phyloP scores from a whole-genome alignment of 1,140 invertebrate genomes.

The Orchestia grillus region DNA sequence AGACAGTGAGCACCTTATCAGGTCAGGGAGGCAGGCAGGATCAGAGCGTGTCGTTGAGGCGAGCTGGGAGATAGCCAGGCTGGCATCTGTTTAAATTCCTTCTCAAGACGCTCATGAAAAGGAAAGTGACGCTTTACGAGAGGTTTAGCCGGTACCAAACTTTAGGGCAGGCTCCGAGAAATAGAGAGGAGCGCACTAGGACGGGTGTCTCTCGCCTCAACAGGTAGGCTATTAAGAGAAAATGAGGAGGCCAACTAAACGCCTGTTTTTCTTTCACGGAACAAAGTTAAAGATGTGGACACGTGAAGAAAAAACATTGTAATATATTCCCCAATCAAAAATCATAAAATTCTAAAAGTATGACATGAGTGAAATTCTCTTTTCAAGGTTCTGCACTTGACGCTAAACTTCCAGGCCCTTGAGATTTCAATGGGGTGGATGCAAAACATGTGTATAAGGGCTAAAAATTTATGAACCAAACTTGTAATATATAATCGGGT shows the following conservation, averaged over 20 bases:
- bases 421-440: too few species aligned
- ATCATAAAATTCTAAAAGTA: too few species aligned
- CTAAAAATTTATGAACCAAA: too few species aligned
- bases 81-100: constrained; percentile 31
- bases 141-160: not conserved
- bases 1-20: not conserved
- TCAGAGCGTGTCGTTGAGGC: not conserved
- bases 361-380: not conserved
- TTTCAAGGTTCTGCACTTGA: not conserved
- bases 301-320: not conserved
- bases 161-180: not conserved
- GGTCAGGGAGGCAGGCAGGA: not conserved
- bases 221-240: not conserved
- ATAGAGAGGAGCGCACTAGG: not conserved
- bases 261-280: not conserved
- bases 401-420: too few species aligned
- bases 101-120: constrained; percentile 35
- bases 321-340: not conserved
- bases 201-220: not conserved
- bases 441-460: too few species aligned
- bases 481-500: not conserved
- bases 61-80: not conserved
- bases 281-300: not conserved
- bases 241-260: not conserved
- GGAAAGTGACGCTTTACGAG: constrained; percentile 45